Conservation (phyloP, 2,113 vertebrate genomes). For the Oryzias curvinotus region DNA sequence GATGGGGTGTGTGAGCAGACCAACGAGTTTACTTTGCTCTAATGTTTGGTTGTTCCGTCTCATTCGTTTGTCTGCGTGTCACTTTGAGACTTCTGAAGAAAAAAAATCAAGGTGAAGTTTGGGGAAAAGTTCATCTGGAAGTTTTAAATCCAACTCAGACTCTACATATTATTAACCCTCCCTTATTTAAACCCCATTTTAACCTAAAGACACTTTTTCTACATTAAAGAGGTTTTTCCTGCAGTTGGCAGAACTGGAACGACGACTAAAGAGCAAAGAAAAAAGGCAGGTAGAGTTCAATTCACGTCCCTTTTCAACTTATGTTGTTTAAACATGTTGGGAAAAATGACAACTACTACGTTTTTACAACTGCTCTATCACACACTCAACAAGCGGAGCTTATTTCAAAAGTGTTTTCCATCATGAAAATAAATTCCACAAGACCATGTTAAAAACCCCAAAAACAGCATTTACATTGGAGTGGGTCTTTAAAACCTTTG, state of each 20-base stretch:
- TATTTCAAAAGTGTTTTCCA: too few species aligned
- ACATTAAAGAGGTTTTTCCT: conserved; percentile 60
- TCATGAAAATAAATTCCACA: too few species aligned
- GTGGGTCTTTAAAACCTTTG: too few species aligned
- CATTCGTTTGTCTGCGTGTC: neutral
- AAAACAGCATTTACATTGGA: too few species aligned
- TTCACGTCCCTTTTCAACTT: too few species aligned
- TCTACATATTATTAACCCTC: too few species aligned
- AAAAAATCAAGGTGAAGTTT: conserved; percentile 3
- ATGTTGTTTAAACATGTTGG: too few species aligned
- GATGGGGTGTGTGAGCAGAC: conserved; percentile 6
- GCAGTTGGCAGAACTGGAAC: conserved; percentile 57
- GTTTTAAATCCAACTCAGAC: too few species aligned
- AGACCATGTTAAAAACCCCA: too few species aligned
- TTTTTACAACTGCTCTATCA: too few species aligned
- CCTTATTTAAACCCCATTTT: conserved; percentile 7
- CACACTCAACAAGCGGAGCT: too few species aligned
- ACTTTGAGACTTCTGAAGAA: neutral
- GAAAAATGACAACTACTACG: too few species aligned
- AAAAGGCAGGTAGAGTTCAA: neutral
- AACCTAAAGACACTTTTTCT: conserved; percentile 44
- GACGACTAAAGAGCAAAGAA: conserved; percentile 8
- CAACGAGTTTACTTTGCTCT: neutral
- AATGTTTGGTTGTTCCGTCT: neutral
- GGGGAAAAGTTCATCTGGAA: neutral